phyloP scores from a whole-genome alignment of 2,113 vertebrate species.

The Morone saxatilis region DNA sequence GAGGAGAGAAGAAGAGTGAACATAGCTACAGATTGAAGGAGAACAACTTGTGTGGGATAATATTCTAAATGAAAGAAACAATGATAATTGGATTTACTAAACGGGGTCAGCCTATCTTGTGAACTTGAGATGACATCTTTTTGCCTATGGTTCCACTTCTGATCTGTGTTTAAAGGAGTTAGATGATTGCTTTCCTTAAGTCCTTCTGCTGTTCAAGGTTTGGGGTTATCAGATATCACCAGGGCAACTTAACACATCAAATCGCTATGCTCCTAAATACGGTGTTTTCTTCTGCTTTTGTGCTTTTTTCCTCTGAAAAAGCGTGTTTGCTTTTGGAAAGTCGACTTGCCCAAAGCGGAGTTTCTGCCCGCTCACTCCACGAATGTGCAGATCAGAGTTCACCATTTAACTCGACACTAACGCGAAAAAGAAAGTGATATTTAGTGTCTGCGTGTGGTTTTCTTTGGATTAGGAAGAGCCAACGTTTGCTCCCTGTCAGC shows the following conservation, averaged over 20 bases:
- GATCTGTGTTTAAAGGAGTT: slow-evolving; percentile 28
- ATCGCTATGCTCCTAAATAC: slow-evolving; percentile 15
- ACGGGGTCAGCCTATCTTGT: neutral
- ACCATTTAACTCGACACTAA: neutral
- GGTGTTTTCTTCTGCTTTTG: neutral
- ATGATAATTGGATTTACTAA: neutral
- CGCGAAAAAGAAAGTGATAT: neutral
- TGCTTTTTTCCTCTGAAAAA: neutral
- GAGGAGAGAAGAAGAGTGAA: slow-evolving; percentile 1
- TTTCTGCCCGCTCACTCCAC: neutral
- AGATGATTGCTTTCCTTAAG: neutral
- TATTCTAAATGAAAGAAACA: slow-evolving; percentile 1
- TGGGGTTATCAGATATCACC: neutral
- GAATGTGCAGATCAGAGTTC: slow-evolving; percentile 27
- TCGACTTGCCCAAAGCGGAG: neutral
- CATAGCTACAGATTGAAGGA: slow-evolving; percentile 18
- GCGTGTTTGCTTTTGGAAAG: slow-evolving; percentile 6
- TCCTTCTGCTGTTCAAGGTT: slow-evolving; percentile 2
- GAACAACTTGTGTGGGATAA: neutral
- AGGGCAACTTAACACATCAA: slow-evolving; percentile 11
- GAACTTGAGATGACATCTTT: slow-evolving; percentile 2
- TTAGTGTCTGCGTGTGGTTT: neutral
- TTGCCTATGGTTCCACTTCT: slow-evolving; percentile 13
- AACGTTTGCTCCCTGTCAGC: neutral
- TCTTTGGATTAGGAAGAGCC: neutral